Evolutionary conservation across 2,888 invertebrate species (phyloP).

Genomic region (Drosophila niveifrons): DNA sequence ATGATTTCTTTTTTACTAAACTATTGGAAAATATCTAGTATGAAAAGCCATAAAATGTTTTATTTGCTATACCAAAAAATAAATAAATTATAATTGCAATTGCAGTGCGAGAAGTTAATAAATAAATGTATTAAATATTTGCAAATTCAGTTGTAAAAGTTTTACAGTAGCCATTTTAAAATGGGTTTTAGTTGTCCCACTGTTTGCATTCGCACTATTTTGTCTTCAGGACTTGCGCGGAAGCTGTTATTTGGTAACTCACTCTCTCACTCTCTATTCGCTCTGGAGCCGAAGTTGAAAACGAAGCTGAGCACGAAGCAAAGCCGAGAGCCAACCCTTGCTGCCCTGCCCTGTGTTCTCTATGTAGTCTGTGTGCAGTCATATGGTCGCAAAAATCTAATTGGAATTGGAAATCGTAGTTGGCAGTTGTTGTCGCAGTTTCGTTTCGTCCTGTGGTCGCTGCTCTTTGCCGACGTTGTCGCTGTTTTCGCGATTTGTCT

Average conservation of each 20-base stretch:
- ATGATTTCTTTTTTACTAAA: neutral
- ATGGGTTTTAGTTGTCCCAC: slow-evolving; percentile 16
- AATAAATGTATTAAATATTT: too few relatives aligned
- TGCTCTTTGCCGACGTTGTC: slow-evolving; percentile 30
- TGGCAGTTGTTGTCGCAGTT: slow-evolving; percentile 28
- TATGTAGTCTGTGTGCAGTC: slow-evolving; percentile 20
- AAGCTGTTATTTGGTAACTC: slow-evolving; percentile 55
- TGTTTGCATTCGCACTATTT: slow-evolving; percentile 26
- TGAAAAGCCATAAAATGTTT: neutral
- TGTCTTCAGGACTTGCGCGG: slow-evolving; percentile 73
- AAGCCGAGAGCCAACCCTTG: slow-evolving; percentile 52
- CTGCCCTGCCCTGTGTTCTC: slow-evolving; percentile 4
- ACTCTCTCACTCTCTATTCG: neutral
- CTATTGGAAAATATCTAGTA: too few relatives aligned
- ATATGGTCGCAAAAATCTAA: slow-evolving; percentile 34
- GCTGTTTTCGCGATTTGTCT: slow-evolving; percentile 63
- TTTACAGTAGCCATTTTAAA: neutral
- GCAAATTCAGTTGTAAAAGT: neutral
- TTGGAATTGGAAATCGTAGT: slow-evolving; percentile 14
- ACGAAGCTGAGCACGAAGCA: slow-evolving; percentile 17
- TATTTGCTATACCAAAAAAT: neutral
- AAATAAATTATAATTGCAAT: too few relatives aligned
- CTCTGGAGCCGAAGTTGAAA: neutral
- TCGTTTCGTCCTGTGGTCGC: slow-evolving; percentile 46
- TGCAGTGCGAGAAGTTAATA: neutral